Conservation (phyloP, 2,113 vertebrate genomes). For the Boleophthalmus pectinirostris region DNA sequence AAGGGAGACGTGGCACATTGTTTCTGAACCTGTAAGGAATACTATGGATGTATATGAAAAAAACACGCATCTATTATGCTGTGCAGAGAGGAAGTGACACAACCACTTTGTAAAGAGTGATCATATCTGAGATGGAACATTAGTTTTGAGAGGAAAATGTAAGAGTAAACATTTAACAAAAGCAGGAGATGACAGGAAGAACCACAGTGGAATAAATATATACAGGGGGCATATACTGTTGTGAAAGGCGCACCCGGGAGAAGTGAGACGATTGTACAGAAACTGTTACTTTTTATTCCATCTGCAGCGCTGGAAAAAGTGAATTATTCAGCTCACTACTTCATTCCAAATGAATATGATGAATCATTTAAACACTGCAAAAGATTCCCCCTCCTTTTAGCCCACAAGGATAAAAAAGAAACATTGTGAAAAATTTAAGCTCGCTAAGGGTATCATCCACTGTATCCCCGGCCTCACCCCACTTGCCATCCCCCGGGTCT, state of each 20-base stretch:
- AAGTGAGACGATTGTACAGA: slow-evolving; percentile 66
- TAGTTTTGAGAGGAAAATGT: slow-evolving; percentile 43
- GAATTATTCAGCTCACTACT: slow-evolving; percentile 75
- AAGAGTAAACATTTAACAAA: slow-evolving; percentile 42
- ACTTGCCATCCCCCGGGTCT: slow-evolving; percentile 20
- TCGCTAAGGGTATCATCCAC: slow-evolving; percentile 53
- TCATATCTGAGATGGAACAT: slow-evolving; percentile 21
- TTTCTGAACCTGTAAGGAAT: slow-evolving; percentile 8
- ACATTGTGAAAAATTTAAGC: slow-evolving; percentile 65
- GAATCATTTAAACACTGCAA: slow-evolving; percentile 76
- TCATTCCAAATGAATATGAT: slow-evolving; percentile 74
- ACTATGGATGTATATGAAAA: neutral
- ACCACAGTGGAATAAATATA: slow-evolving; percentile 18
- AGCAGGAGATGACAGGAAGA: slow-evolving; percentile 36
- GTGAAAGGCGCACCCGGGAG: neutral
- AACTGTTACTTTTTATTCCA: slow-evolving; percentile 68
- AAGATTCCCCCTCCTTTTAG: slow-evolving; percentile 61
- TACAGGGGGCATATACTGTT: slow-evolving; percentile 47
- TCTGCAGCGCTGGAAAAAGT: slow-evolving; percentile 63
- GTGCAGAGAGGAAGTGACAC: slow-evolving; percentile 20
- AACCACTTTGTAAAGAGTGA: slow-evolving; percentile 20
- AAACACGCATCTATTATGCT: neutral
- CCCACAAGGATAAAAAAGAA: slow-evolving; percentile 54
- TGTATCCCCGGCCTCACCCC: neutral
- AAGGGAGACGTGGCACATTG: slow-evolving; percentile 19